Conservation (phyloP, 2,797 vertebrate species). For the Carapus acus region DNA sequence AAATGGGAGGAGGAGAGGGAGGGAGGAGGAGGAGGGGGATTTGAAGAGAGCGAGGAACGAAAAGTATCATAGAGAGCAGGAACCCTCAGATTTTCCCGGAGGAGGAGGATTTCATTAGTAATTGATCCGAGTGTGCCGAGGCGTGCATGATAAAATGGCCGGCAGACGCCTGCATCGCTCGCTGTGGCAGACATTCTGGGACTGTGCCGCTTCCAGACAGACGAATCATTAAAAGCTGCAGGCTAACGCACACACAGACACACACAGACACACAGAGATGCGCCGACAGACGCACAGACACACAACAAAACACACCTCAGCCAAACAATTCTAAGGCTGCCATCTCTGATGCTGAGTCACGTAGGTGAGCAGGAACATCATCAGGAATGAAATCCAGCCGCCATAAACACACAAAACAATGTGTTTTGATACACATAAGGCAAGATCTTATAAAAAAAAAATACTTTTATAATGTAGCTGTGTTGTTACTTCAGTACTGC, state of each 20-base stretch:
- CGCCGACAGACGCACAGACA: neutral
- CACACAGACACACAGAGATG: neutral
- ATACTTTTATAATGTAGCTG: no score
- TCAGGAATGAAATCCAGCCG: no score
- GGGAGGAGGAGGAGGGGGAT: neutral
- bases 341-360: no score
- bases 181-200: constrained; percentile 39
- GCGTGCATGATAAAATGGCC: constrained; percentile 43
- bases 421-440: no score
- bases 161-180: constrained; percentile 37
- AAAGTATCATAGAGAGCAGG: constrained; percentile 7
- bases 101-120: constrained; percentile 44
- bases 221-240: constrained; percentile 28
- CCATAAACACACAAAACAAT: no score
- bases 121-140: constrained; percentile 42
- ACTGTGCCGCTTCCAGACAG: constrained; percentile 25
- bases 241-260: constrained; percentile 30
- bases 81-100: constrained; percentile 20
- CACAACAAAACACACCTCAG: neutral
- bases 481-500: no score
- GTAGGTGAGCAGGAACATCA: no score
- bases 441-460: no score
- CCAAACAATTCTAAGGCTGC: no score
- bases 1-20: neutral
- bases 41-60: constrained; percentile 7